Conservation (phyloP, 2,888 invertebrate genomes). For the Hypolimnas misippus region DNA sequence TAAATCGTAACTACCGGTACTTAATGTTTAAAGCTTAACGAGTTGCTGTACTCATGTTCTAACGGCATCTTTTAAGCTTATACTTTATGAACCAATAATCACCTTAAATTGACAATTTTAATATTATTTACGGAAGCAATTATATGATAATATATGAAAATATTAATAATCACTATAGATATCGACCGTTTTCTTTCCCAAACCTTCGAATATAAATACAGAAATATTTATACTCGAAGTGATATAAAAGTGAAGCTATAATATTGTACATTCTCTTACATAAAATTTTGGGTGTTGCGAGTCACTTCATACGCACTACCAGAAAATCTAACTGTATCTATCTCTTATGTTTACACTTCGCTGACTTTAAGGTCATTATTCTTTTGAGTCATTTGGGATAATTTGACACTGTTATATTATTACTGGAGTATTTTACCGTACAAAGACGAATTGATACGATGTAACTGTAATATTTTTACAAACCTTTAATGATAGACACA, state of each 20-base stretch:
- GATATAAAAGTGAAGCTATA: conserved; percentile 1
- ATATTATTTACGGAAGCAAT: no score
- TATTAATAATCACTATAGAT: neutral
- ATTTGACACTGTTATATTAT: conserved; percentile 59
- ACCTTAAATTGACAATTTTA: neutral
- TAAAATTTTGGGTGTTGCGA: conserved; percentile 51
- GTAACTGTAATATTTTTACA: conserved; percentile 45
- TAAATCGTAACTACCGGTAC: conserved; percentile 3
- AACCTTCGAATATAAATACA: no score
- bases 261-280: conserved; percentile 12
- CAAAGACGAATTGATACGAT: conserved; percentile 1
- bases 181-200: neutral
- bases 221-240: neutral
- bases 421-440: conserved; percentile 47
- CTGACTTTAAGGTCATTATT: conserved; percentile 64
- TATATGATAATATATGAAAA: no score
- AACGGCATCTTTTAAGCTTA: neutral
- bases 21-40: neutral
- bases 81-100: neutral
- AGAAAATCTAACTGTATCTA: conserved; percentile 70
- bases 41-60: neutral
- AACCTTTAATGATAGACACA: conserved; percentile 35
- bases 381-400: conserved; percentile 58
- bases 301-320: conserved; percentile 58
- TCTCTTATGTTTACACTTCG: conserved; percentile 68